A percentile compares a stretch with the other conserved stretches of the same genome.
Conservation (phyloP, 1,140 invertebrate genomes). For the Philotrypesis tridentata region DNA sequence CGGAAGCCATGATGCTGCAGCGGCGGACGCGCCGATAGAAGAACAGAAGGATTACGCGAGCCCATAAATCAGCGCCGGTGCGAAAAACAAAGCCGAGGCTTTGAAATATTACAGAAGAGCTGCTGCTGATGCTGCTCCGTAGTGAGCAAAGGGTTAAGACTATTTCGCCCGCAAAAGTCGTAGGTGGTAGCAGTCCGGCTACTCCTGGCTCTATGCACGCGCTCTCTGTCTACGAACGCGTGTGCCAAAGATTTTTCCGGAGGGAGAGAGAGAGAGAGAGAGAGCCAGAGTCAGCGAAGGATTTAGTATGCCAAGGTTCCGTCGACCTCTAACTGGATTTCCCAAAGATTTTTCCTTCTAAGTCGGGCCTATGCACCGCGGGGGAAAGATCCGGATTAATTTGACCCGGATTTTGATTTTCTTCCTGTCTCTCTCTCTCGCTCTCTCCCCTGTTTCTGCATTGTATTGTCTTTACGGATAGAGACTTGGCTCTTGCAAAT, state of each 20-base stretch:
- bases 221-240: background rate
- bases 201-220: background rate
- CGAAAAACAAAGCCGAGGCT: constrained; percentile 50
- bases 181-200: background rate
- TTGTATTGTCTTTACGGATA: background rate
- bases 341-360: constrained; percentile 34
- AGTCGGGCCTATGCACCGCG: background rate
- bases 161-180: background rate
- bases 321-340: constrained; percentile 53
- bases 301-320: constrained; percentile 51
- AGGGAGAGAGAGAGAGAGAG: constrained; percentile 20
- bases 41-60: constrained; percentile 34
- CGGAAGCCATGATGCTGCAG: background rate
- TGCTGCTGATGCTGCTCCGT: background rate
- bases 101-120: constrained; percentile 54
- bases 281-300: constrained; percentile 27
- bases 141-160: constrained; percentile 53
- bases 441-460: background rate
- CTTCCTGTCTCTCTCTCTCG: background rate
- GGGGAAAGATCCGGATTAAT: constrained; percentile 26
- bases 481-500: background rate
- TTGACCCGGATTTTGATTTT: constrained; percentile 3
- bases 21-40: background rate
- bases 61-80: constrained; percentile 54
- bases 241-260: background rate